These are phyloP conservation scores for Nematolebias whitei DNA, from an alignment of 2,113 vertebrate species.

Conservation along the genomic window DNA sequence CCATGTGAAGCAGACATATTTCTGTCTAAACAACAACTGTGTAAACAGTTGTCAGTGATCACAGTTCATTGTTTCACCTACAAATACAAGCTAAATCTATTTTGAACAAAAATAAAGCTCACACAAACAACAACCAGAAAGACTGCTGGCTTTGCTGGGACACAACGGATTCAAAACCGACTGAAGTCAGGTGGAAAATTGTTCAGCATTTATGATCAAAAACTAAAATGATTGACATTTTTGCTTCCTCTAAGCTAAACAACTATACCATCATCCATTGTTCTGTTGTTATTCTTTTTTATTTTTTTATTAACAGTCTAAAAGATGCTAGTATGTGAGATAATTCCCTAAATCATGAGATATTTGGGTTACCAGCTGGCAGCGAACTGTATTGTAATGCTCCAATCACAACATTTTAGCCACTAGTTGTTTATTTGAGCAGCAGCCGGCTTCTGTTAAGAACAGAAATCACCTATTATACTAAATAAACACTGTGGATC, in stretches of 20 bases:
- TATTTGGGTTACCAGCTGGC: background rate
- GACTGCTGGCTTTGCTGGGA: background rate
- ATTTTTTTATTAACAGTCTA: no score
- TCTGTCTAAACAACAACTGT: background rate
- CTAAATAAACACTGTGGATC: slow-evolving; percentile 8
- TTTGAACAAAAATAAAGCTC: background rate
- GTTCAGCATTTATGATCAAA: background rate
- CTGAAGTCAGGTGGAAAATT: background rate
- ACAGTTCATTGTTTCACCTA: background rate
- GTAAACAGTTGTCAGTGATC: background rate
- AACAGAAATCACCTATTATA: slow-evolving; percentile 13
- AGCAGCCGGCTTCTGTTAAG: background rate
- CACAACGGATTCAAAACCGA: background rate
- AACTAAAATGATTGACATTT: background rate
- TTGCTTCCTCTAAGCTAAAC: no score
- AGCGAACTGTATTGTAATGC: background rate
- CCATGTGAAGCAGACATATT: background rate
- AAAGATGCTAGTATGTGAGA: background rate
- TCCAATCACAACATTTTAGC: background rate
- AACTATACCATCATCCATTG: no score
- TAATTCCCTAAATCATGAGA: background rate
- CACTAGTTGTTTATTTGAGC: slow-evolving; percentile 6
- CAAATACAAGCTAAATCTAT: background rate
- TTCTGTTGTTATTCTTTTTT: no score
- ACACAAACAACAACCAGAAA: no score